A percentile compares a stretch with the other conserved stretches of the same genome.
phyloP scores from a whole-genome alignment of 2,797 vertebrate genomes.

The Sphenodon punctatus region DNA sequence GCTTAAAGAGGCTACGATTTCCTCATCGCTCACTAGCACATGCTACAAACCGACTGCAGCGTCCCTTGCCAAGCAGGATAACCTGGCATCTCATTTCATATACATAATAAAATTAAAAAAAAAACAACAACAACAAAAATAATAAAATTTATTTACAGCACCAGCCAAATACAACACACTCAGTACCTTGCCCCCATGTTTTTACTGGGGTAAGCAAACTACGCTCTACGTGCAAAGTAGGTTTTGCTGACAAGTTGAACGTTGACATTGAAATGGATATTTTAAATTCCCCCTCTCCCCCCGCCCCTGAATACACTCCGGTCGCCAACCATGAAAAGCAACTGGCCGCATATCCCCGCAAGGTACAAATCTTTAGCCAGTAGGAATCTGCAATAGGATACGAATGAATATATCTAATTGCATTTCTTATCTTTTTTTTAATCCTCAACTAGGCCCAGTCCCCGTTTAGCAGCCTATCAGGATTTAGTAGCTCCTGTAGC shows the following conservation, averaged over 20 bases:
- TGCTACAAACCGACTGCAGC: constrained; percentile 26
- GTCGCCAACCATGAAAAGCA: not conserved
- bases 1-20: not conserved
- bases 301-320: rapidly evolving
- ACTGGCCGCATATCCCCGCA: not conserved
- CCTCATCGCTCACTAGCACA: not conserved
- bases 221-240: not conserved
- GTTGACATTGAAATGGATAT: not conserved
- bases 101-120: too few relatives aligned
- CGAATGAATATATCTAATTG: not conserved
- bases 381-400: not conserved
- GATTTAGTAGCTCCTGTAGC: not conserved
- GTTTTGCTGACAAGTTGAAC: not conserved
- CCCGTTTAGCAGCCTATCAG: not conserved
- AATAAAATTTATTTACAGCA: too few relatives aligned
- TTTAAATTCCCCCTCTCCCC: not conserved
- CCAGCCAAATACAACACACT: not conserved
- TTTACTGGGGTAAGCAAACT: not conserved
- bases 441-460: not conserved
- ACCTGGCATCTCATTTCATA: rapidly evolving
- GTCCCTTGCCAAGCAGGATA: not conserved
- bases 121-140: too few relatives aligned
- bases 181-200: not conserved
- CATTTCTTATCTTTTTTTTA: not conserved
- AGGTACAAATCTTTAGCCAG: not conserved